Conservation (phyloP, 2,797 vertebrate genomes). For the Sebastes vulpes region DNA sequence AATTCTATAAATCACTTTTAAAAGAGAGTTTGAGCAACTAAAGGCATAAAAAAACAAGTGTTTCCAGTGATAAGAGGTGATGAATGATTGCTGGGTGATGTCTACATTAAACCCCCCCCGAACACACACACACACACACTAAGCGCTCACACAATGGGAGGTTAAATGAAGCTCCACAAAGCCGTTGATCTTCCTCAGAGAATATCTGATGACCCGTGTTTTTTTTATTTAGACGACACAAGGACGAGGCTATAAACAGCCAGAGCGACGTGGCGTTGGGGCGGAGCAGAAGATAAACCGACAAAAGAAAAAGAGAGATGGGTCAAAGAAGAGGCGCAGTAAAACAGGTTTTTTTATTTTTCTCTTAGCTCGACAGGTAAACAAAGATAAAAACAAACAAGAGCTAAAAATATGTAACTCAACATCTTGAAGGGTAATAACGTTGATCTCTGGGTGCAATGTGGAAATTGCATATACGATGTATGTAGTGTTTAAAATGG, state of each 20-base stretch:
- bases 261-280: background rate
- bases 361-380: too few relatives aligned
- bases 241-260: constrained; percentile 30
- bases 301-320: too few relatives aligned
- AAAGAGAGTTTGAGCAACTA: background rate
- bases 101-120: too few relatives aligned
- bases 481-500: too few relatives aligned
- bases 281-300: too few relatives aligned
- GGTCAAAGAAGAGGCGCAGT: too few relatives aligned
- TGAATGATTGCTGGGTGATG: background rate
- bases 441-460: too few relatives aligned
- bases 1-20: background rate
- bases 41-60: background rate
- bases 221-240: constrained; percentile 39
- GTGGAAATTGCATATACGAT: too few relatives aligned
- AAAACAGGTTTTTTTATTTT: too few relatives aligned
- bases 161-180: constrained; percentile 46
- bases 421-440: too few relatives aligned
- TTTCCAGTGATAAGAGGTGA: background rate
- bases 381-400: too few relatives aligned
- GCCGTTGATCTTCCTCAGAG: constrained; percentile 41
- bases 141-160: constrained; percentile 13
- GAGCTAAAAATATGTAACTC: too few relatives aligned
- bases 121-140: background rate
- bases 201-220: constrained; percentile 35